A percentile compares a stretch with the other conserved stretches of the same genome.
These are phyloP conservation scores for Diplosoma virens DNA, from an alignment of 23 tunicate species.

Conservation along the genomic window DNA sequence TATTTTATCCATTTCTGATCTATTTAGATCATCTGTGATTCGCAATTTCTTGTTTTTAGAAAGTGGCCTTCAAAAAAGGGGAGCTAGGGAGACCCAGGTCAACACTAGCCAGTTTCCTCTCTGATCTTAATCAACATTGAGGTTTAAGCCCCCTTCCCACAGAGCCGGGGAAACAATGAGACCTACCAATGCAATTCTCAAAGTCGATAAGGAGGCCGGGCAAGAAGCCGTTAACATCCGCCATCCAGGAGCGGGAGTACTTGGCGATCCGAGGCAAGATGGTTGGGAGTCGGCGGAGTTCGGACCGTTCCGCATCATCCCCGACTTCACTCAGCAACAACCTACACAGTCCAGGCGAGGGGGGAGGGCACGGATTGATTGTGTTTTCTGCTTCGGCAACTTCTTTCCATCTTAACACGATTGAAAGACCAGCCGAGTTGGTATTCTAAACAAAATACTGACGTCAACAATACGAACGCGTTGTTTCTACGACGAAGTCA, in stretches of 20 bases:
- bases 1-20: no score
- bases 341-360: background rate
- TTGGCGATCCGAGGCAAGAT: slow-evolving; percentile 17
- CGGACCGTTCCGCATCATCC: background rate
- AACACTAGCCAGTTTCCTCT: no score
- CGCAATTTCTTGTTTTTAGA: no score
- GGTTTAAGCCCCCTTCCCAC: no score
- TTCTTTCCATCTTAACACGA: slow-evolving; percentile 2
- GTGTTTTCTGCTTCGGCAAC: background rate
- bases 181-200: slow-evolving; percentile 10
- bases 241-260: slow-evolving; percentile 5
- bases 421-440: background rate
- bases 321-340: background rate
- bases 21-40: no score
- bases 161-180: no score
- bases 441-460: background rate
- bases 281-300: slow-evolving; percentile 21
- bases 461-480: no score
- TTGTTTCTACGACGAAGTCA: background rate
- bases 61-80: no score
- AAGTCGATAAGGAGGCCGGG: slow-evolving; percentile 5
- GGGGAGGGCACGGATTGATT: background rate
- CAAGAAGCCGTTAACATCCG: slow-evolving; percentile 1
- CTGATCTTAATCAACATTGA: no score
- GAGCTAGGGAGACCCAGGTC: no score